Base-by-base conservation (phyloP, 2,113 vertebrate genomes). In the Propithecus coquereli region DNA sequence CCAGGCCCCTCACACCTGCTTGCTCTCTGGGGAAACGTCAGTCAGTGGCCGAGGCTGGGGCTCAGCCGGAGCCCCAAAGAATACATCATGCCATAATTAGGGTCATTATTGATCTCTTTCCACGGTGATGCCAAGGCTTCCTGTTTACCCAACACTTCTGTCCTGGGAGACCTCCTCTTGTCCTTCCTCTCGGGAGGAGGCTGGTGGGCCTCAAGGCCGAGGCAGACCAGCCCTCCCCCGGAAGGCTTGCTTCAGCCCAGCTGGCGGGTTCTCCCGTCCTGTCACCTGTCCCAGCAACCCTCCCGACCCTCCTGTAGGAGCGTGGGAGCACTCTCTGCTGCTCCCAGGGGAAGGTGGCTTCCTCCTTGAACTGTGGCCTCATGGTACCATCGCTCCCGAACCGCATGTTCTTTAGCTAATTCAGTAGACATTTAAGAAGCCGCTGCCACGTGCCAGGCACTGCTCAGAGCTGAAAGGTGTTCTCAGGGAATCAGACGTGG, bases 71-170 rank as follows among this genome's bases (percentile, higher is more conserved):
- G 34, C 65, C 68, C 73, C 66, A 40, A 86, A 94, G 73, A 94
- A 89, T 91, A 80, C 65, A 89, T 89, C 89, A 65, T 5, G 34
- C 73, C 57, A 40, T 95, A 96, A 96, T 96, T 74, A 83, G 84
- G 90, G 88, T 74, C 93, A 91, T 54, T 94, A 92, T 88, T 80
- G 82, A 91, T 71, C 86, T 95, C 82, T 88, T 80, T 79, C 23
- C 63, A 37, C 1, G 1, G 17, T 32, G 47, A 88, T 94, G 85
- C 77, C 65, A 63, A 47, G 66, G n/a, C 61, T 22, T 91, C 82
- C 79, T 96, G 57, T 95, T 97, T 95, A 96, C 37, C 87, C 79
- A 94, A 65, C 71, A 87, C 63, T 63, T 74, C 40, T 52, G 37
- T 92, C 47, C 70, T 88, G 10, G 70, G 91, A 86, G 85, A 18